Conservation (phyloP, 1,140 invertebrate species). For the Ditylenchus dipsaci region DNA sequence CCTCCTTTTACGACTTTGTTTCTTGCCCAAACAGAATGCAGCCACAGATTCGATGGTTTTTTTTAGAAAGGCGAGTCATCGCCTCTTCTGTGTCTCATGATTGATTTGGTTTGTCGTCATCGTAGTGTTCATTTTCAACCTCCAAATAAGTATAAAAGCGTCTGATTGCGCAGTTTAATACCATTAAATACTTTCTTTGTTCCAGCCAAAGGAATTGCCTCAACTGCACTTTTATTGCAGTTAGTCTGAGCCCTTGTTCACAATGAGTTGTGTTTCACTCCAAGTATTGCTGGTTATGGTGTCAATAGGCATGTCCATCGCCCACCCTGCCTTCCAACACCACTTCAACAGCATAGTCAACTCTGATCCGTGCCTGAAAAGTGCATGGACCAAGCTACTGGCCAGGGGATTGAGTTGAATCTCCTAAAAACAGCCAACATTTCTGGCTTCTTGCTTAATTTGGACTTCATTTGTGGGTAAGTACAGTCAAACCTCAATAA, state of each 20-base stretch:
- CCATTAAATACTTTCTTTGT: too few relatives aligned
- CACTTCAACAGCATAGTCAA: conserved; percentile 13
- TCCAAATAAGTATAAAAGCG: not conserved
- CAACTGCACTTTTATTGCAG: not conserved
- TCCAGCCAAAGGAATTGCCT: too few relatives aligned
- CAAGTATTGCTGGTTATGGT: not conserved
- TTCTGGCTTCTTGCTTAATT: conserved; percentile 20
- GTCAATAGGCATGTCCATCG: not conserved
- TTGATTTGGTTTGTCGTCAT: not conserved
- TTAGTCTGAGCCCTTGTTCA: not conserved
- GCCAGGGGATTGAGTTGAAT: conserved; percentile 8
- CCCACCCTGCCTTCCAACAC: conserved; percentile 16
- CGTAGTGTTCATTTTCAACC: not conserved
- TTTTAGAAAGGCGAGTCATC: not conserved
- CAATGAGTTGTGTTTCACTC: not conserved
- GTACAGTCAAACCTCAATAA: too few relatives aligned
- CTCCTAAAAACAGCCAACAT: conserved; percentile 23
- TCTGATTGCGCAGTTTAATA: not conserved
- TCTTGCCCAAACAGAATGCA: not conserved
- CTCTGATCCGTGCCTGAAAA: conserved; percentile 9
- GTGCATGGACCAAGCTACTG: not conserved
- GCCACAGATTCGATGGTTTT: not conserved
- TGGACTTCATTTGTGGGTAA: conserved; percentile 5
- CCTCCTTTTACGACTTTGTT: conserved; percentile 3
- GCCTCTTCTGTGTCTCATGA: not conserved